phyloP scores from a whole-genome alignment of 1,140 invertebrate genomes.

The Aradophagus sp. region DNA sequence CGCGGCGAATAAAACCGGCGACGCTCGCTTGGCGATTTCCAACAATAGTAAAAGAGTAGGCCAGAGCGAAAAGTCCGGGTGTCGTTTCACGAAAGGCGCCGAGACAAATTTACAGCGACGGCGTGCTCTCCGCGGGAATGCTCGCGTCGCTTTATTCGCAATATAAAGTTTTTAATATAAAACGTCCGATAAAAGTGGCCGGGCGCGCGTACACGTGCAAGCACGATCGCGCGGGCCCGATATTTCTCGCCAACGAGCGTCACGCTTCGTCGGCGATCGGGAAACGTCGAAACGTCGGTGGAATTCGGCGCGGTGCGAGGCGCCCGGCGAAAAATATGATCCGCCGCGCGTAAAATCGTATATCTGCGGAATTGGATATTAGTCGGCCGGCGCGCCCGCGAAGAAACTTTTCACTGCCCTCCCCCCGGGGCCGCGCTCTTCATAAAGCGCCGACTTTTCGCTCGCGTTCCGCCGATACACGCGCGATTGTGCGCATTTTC shows the following conservation, averaged over 20 bases:
- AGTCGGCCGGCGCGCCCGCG: constrained; percentile 40
- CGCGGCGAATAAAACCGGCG: too few relatives aligned
- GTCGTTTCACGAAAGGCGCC: too few relatives aligned
- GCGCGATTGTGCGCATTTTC: constrained; percentile 35
- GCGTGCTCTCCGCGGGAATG: constrained; percentile 35
- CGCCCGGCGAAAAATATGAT: constrained; percentile 51
- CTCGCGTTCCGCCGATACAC: constrained; percentile 21
- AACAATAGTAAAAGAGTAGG: too few relatives aligned
- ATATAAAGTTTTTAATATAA: constrained; percentile 52
- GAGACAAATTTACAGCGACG: constrained; percentile 47
- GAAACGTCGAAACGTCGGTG: constrained; percentile 44
- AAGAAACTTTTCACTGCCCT: constrained; percentile 46
- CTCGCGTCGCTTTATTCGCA: constrained; percentile 36
- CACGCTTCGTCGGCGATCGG: constrained; percentile 53
- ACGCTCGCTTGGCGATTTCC: too few relatives aligned
- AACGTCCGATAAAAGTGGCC: constrained; percentile 44
- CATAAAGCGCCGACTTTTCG: constrained; percentile 44
- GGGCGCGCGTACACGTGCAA: constrained; percentile 39
- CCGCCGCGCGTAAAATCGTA: constrained; percentile 52
- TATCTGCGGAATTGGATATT: constrained; percentile 55
- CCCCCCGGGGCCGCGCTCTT: constrained; percentile 41
- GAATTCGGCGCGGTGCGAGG: constrained; percentile 35
- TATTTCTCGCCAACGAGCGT: constrained; percentile 54
- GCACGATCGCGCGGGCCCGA: constrained; percentile 41
- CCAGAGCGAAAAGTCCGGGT: too few relatives aligned